These are phyloP conservation scores for Tupaia tana DNA, from an alignment of 2,113 vertebrate genomes.

Conservation along the genomic window DNA sequence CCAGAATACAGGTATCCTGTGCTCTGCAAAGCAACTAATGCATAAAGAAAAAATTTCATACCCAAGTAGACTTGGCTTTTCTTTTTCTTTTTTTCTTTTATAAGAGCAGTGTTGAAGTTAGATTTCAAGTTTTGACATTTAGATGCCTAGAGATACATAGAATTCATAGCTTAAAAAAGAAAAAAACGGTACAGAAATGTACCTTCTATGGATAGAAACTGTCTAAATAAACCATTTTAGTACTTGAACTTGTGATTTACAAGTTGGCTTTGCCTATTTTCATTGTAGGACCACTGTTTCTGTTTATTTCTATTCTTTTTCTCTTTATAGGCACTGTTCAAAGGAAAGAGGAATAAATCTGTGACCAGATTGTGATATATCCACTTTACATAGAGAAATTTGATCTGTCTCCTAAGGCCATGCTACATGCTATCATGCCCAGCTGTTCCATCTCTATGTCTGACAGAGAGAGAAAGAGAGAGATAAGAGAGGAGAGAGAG, in stretches of 20 bases:
- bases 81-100: slow-evolving; percentile 47
- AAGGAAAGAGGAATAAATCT: background rate
- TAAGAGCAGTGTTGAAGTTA: slow-evolving; percentile 55
- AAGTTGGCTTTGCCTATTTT: background rate
- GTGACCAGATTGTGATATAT: background rate
- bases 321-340: background rate
- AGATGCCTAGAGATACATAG: slow-evolving; percentile 38
- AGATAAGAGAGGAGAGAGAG: background rate
- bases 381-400: background rate
- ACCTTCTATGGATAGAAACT: background rate
- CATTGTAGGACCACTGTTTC: background rate
- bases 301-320: background rate
- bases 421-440: background rate
- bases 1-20: background rate
- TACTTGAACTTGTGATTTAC: background rate
- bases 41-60: background rate
- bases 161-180: slow-evolving; percentile 62
- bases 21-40: background rate
- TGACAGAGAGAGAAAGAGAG: background rate
- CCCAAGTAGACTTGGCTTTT: slow-evolving; percentile 59
- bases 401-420: background rate
- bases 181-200: slow-evolving; percentile 51
- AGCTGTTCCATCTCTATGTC: background rate
- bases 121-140: slow-evolving; percentile 71
- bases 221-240: slow-evolving; percentile 12